A percentile compares a stretch with the other conserved stretches of the same genome.
These are phyloP conservation scores for Dryadula phaetusa DNA, from an alignment of 2,888 invertebrate genomes.

Conservation along the genomic window DNA sequence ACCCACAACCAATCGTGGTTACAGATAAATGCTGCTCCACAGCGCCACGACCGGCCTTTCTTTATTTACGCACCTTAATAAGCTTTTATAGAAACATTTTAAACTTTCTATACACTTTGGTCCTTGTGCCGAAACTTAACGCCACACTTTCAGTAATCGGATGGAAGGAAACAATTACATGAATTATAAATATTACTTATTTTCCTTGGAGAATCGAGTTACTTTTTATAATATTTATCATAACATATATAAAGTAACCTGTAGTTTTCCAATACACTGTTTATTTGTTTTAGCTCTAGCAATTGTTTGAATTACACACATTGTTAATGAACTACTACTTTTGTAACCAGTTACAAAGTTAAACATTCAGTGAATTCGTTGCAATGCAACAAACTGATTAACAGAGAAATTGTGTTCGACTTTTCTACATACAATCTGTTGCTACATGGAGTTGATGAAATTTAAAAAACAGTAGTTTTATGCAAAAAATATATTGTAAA, in stretches of 20 bases:
- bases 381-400: conserved; percentile 11
- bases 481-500: no score
- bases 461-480: no score
- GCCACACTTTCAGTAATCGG: no score
- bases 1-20: no score
- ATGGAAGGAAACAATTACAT: no score
- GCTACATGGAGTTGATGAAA: neutral
- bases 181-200: neutral
- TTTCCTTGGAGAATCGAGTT: neutral
- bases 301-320: conserved; percentile 7
- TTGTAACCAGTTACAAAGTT: conserved; percentile 7
- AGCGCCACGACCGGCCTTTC: no score
- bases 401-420: conserved; percentile 1
- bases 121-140: no score
- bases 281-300: neutral
- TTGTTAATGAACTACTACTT: neutral
- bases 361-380: neutral
- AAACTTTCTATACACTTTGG: no score
- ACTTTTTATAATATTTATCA: neutral
- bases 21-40: no score
- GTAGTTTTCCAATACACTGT: neutral
- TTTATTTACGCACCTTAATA: no score
- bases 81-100: no score
- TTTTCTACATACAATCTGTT: conserved; percentile 4
- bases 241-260: no score